Evolutionary conservation across 2,888 invertebrate genomes (phyloP), one percentile per base, ranked within the genome.

Genomic region (Craniophora ligustri): DNA sequence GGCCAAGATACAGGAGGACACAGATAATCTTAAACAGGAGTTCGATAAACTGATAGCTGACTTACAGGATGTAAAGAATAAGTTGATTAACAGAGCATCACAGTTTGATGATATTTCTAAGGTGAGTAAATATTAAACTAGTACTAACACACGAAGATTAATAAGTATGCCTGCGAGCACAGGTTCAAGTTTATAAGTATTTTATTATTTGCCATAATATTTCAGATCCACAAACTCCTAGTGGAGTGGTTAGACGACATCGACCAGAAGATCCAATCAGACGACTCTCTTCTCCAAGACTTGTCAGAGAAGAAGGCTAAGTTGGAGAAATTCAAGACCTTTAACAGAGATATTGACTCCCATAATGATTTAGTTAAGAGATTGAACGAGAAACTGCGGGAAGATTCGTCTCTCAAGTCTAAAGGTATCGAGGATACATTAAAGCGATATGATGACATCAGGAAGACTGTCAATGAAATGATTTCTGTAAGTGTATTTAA

Each of bases 221-320:
- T 62, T 15, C 63, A 94, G 92, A 92, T 95, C 42, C 96, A 97
- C 80, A 96, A 97, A 78, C 94, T 97, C 32, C 94, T 98, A 50
- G 93, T 95, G 5, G 97, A 97, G 79, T 98, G 98, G 98, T 90
- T 99, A 50, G 96, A 97, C 60, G 98, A 98, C 78, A 95, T 98
- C 56, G 97, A 98, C 78, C 95, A 96, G 39, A 98, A 97, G 85
- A 95, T 98, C 5, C 96, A 96, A 78, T 95, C 95, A 1, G 95
- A 96, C 58, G 96, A 96, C 76, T 95, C 94, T 7, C 95, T 95
- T 56, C 94, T 97, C 19, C 97, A 97, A 75, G 98, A 98, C 82
- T 91, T 98, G 1, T 97, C 98, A 44, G 99, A 99, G 82, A 99
- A 98, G 88, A 96, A 97, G 72, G 96, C 98, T 0, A 96, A 97